Percentiles rank a stretch among this genome's conserved stretches.
Evolutionary conservation across 2,797 vertebrate genomes (phyloP).

Genomic region (Molossus molossus): DNA sequence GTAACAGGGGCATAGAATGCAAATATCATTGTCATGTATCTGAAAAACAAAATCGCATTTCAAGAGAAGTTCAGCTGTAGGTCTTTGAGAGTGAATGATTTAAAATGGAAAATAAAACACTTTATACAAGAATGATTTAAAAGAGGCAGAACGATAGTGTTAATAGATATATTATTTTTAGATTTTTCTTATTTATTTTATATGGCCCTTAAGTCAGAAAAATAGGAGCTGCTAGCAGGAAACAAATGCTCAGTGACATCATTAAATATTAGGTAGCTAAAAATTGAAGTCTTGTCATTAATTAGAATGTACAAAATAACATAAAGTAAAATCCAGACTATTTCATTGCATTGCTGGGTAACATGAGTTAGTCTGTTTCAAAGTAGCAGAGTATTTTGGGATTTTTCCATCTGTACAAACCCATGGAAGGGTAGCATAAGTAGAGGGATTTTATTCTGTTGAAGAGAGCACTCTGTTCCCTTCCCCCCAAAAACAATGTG

Average conservation of each 20-base stretch:
- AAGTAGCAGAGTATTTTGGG: conserved; percentile 7
- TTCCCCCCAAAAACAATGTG: neutral
- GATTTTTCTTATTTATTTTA: conserved; percentile 57
- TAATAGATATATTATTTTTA: conserved; percentile 56
- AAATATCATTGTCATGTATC: neutral
- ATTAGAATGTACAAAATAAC: conserved; percentile 48
- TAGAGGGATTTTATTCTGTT: conserved; percentile 55
- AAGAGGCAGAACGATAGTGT: neutral
- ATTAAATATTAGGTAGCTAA: conserved; percentile 37
- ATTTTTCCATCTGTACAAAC: conserved; percentile 54
- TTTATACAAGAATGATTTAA: neutral
- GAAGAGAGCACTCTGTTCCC: conserved; percentile 16
- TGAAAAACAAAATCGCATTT: conserved; percentile 32
- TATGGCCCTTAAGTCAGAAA: conserved; percentile 48
- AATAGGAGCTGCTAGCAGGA: neutral
- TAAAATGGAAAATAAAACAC: conserved; percentile 65
- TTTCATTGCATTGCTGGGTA: neutral
- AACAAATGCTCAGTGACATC: conserved; percentile 36
- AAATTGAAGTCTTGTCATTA: conserved; percentile 60
- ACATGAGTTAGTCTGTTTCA: conserved; percentile 52
- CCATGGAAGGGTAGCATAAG: neutral
- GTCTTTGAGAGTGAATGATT: conserved; percentile 57
- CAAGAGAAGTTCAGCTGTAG: neutral
- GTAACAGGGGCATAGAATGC: neutral
- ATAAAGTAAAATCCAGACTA: neutral